Conservation (phyloP, 2,888 invertebrate genomes). For the Drosophila melanosoma region DNA sequence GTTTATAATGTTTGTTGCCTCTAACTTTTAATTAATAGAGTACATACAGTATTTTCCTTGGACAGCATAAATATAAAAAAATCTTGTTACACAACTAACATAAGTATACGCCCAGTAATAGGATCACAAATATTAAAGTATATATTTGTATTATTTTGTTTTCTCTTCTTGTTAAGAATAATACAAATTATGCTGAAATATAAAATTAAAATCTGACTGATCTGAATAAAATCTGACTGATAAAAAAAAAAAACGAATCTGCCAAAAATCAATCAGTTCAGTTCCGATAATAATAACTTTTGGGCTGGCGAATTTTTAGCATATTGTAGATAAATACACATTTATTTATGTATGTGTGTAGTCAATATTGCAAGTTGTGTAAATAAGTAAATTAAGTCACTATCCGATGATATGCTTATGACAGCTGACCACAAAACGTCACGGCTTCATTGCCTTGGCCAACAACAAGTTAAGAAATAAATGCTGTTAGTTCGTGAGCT, state of each 20-base stretch:
- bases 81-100: neutral
- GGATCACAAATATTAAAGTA: neutral
- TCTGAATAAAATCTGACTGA: neutral
- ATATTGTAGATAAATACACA: neutral
- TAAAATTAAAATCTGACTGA: neutral
- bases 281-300: neutral
- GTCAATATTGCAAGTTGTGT: neutral
- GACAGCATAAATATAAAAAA: neutral
- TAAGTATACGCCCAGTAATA: neutral
- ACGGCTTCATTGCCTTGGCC: slow-evolving; percentile 44
- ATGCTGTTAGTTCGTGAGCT: slow-evolving; percentile 41
- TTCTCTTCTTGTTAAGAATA: neutral
- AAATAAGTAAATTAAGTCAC: slow-evolving; percentile 34
- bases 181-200: neutral
- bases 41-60: slow-evolving; percentile 1
- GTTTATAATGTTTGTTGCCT: neutral
- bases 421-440: slow-evolving; percentile 42
- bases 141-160: neutral
- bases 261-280: neutral
- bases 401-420: slow-evolving; percentile 30
- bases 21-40: neutral
- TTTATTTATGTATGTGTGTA: neutral
- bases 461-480: slow-evolving; percentile 50
- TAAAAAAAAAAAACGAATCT: neutral
- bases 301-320: neutral